Evolutionary conservation across 2,113 vertebrate genomes (phyloP).

Genomic region (Onychostoma macrolepis): DNA sequence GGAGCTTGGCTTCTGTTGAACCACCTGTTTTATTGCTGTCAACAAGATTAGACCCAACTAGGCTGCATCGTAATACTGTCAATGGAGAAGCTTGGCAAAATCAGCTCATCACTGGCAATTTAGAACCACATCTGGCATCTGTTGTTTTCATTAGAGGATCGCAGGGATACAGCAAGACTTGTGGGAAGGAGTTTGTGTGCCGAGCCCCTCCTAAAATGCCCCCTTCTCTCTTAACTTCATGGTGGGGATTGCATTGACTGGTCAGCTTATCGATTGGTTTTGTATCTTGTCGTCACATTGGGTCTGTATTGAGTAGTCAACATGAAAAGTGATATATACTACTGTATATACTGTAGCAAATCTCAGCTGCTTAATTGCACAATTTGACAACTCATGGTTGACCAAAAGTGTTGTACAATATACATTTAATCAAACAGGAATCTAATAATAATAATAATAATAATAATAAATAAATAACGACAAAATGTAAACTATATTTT

Average conservation of each 20-base stretch:
- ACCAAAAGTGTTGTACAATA: background rate
- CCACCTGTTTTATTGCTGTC: conserved; percentile 54
- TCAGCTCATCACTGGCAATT: conserved; percentile 70
- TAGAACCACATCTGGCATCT: conserved; percentile 64
- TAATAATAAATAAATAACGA: no score
- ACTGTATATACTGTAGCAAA: background rate
- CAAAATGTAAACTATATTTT: no score
- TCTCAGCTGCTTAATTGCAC: background rate
- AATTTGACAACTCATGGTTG: background rate
- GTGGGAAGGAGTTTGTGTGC: background rate
- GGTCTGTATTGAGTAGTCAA: background rate
- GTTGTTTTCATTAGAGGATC: conserved; percentile 67
- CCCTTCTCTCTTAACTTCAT: background rate
- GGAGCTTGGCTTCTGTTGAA: conserved; percentile 61
- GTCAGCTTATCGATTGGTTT: background rate
- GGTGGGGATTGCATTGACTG: background rate
- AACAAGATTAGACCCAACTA: conserved; percentile 66
- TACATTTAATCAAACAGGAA: background rate
- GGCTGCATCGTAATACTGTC: conserved; percentile 61
- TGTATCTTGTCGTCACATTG: background rate
- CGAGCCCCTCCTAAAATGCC: conserved; percentile 4
- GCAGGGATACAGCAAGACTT: conserved; percentile 50
- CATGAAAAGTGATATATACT: background rate
- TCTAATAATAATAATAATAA: no score
- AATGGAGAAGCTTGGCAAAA: conserved; percentile 60